A percentile compares a stretch with the other conserved stretches of the same genome.
These are phyloP conservation scores for Meganola albula DNA, from an alignment of 2,888 invertebrate species.

Conservation along the genomic window DNA sequence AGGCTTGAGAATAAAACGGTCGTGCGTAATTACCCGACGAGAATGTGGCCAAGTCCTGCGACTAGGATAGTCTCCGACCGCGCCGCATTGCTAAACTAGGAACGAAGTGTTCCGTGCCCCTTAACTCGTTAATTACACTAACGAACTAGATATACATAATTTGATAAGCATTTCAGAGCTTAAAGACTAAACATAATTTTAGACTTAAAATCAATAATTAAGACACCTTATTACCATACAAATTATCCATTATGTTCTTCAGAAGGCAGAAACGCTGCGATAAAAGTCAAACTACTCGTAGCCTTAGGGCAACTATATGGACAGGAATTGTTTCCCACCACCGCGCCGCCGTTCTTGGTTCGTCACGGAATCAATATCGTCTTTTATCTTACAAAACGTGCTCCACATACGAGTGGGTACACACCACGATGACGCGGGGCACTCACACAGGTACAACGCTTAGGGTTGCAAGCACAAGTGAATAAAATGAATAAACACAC, in stretches of 20 bases:
- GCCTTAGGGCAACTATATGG: constrained; percentile 67
- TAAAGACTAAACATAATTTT: too few species aligned
- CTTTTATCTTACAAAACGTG: constrained; percentile 75
- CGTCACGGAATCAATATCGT: constrained; percentile 77
- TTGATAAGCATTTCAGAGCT: too few species aligned
- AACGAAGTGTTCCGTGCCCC: constrained; percentile 62
- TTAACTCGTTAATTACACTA: constrained; percentile 66
- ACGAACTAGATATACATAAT: constrained; percentile 54
- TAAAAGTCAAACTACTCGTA: constrained; percentile 42
- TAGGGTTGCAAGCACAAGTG: constrained; percentile 36
- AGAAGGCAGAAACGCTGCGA: constrained; percentile 32
- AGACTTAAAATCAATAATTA: too few species aligned
- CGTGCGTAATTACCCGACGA: constrained; percentile 71
- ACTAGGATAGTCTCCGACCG: constrained; percentile 51
- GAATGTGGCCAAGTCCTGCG: constrained; percentile 69
- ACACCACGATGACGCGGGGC: constrained; percentile 19
- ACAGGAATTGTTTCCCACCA: constrained; percentile 74
- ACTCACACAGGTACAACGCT: constrained; percentile 32
- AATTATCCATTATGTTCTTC: too few species aligned
- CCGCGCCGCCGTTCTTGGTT: constrained; percentile 67
- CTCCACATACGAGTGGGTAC: constrained; percentile 54
- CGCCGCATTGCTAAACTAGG: constrained; percentile 60
- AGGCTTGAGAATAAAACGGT: constrained; percentile 65
- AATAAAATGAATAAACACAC: constrained; percentile 49
- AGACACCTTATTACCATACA: too few species aligned